Conservation (phyloP, 2,797 vertebrate species). For the Borostomias antarcticus region DNA sequence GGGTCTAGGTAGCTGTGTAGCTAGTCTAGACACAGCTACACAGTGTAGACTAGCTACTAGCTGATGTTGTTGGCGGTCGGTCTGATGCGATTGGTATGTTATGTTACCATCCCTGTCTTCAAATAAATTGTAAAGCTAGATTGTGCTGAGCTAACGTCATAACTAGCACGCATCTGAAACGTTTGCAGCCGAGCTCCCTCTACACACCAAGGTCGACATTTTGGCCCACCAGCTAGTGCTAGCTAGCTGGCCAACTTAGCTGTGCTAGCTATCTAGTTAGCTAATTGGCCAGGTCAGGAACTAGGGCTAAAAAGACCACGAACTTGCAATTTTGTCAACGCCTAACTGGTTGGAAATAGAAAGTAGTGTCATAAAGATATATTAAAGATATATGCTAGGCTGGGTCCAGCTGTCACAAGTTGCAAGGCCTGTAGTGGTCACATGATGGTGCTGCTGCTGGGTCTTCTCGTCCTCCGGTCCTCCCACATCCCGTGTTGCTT, state of each 20-base stretch:
- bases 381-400: too few species aligned
- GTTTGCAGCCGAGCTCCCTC: not conserved
- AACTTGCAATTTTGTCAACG: too few species aligned
- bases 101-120: too few species aligned
- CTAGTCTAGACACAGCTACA: not conserved
- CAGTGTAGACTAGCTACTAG: too few species aligned
- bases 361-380: not conserved
- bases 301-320: too few species aligned
- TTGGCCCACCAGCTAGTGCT: not conserved
- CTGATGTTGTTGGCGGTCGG: too few species aligned
- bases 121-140: too few species aligned
- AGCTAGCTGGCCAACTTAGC: not conserved
- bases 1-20: not conserved
- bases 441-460: not conserved
- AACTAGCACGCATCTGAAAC: not conserved
- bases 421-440: not conserved
- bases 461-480: not conserved
- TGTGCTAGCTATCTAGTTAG: too few species aligned
- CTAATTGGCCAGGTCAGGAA: too few species aligned
- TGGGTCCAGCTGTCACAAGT: not conserved
- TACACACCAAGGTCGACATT: not conserved
- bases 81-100: too few species aligned
- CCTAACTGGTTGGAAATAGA: too few species aligned
- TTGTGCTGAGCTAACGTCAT: too few species aligned
- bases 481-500: not conserved